Conservation (phyloP, 2,888 invertebrate genomes). For the Tenodera sinensis region DNA sequence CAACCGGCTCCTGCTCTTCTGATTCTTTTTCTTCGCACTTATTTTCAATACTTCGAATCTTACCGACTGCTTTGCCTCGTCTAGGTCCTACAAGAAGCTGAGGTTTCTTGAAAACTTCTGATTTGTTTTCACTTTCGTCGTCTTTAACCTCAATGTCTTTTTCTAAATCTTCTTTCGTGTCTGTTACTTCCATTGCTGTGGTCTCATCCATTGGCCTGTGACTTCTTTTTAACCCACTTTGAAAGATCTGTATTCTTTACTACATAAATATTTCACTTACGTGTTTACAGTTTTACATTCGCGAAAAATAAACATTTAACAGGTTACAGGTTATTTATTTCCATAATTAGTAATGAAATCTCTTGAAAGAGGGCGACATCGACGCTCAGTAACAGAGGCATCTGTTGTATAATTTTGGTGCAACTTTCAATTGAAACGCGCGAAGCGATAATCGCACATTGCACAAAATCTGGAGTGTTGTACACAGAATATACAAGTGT, state of each 20-base stretch:
- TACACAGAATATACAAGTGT: no score
- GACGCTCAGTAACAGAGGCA: neutral
- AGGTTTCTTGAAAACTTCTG: constrained; percentile 27
- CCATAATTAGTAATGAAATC: neutral
- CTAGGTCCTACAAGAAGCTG: constrained; percentile 26
- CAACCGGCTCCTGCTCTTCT: neutral
- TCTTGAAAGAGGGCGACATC: neutral
- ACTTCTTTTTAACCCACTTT: no score
- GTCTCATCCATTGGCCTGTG: neutral
- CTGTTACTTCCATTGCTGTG: neutral
- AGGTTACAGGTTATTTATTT: no score
- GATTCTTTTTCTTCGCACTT: neutral
- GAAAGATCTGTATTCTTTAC: no score
- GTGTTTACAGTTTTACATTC: no score
- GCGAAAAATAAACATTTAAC: no score
- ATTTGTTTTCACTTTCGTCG: neutral
- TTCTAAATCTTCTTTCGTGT: neutral
- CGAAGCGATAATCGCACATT: no score
- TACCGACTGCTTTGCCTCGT: constrained; percentile 23
- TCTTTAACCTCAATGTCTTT: constrained; percentile 6
- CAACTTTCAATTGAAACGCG: no score
- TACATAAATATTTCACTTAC: no score
- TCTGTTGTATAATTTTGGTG: neutral
- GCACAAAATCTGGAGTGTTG: no score
- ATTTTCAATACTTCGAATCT: neutral